Percentiles rank a stretch among this genome's conserved stretches.
These are phyloP conservation scores for Pseudococcus longispinus DNA, from an alignment of 2,888 invertebrate species.

Conservation along the genomic window DNA sequence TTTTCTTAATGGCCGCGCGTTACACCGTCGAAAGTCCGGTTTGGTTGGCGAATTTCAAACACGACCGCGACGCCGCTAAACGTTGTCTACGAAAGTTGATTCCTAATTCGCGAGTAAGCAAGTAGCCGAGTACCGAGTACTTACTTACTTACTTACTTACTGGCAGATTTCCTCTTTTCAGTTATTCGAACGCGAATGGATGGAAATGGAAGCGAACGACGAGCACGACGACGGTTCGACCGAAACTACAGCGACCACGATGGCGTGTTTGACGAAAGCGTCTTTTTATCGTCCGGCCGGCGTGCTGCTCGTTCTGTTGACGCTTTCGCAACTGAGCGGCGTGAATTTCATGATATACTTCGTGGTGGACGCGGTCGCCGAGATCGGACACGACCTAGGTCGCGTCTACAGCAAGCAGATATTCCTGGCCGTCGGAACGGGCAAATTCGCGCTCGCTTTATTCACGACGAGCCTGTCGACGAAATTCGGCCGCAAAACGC, in stretches of 20 bases:
- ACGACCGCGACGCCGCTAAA: neutral
- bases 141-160: too few relatives aligned
- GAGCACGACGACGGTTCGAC: too few relatives aligned
- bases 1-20: slow-evolving; percentile 61
- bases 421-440: slow-evolving; percentile 62
- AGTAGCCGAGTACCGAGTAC: too few relatives aligned
- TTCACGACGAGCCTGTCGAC: slow-evolving; percentile 65
- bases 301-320: slow-evolving; percentile 65
- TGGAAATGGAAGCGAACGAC: neutral
- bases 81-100: too few relatives aligned
- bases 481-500: slow-evolving; percentile 65
- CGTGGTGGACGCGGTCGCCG: slow-evolving; percentile 66
- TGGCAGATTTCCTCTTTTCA: neutral
- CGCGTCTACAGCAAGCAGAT: neutral
- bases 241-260: too few relatives aligned
- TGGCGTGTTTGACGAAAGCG: neutral
- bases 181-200: slow-evolving; percentile 48
- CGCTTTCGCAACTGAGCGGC: slow-evolving; percentile 68
- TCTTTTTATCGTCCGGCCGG: slow-evolving; percentile 62
- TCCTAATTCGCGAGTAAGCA: too few relatives aligned
- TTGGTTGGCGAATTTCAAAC: slow-evolving; percentile 55
- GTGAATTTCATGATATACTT: slow-evolving; percentile 69
- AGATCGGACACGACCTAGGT: slow-evolving; percentile 62
- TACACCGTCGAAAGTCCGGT: slow-evolving; percentile 62
- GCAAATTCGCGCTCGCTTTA: slow-evolving; percentile 67